Percentiles rank a stretch among this genome's conserved stretches.
Evolutionary conservation across 2,113 vertebrate species (phyloP).

Genomic region (rabbit (Oryctolagus cuniculus)): mOryCun1.1 NC_091442.1:108621001-108621500

Average conservation of each 20-base stretch:
- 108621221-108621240: background rate
- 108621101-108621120: background rate
- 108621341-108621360: constrained; percentile 32
- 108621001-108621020: background rate
- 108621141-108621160: constrained; percentile 24
- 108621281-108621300: background rate
- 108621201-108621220: background rate
- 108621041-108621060: background rate
- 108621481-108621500: background rate
- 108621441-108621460: background rate
- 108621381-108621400: constrained; percentile 75
- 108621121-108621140: background rate
- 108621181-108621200: background rate
- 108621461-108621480: background rate
- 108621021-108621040: background rate
- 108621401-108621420: background rate
- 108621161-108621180: background rate
- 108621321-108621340: constrained; percentile 58
- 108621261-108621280: constrained; percentile 49
- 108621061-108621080: background rate
- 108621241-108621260: constrained; percentile 43
- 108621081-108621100: background rate
- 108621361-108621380: constrained; percentile 32
- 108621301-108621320: constrained; percentile 74
- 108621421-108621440: background rate